Evolutionary conservation across 2,888 invertebrate species (phyloP).

Genomic region (Disparrhopalites patrizii): DNA sequence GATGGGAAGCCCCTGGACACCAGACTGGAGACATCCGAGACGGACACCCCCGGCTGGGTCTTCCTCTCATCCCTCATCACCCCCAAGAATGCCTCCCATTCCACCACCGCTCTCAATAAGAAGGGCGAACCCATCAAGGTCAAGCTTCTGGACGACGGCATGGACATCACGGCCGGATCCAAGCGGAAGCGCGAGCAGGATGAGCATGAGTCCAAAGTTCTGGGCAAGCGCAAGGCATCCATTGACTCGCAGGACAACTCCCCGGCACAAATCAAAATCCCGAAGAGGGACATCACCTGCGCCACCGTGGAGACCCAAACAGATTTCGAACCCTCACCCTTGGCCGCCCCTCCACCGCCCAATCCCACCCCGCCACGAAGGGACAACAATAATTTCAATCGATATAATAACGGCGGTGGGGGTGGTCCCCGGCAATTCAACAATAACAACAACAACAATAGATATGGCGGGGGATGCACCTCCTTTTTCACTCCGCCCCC

Average conservation of each 20-base stretch:
- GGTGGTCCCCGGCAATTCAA: no score
- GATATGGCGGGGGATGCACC: neutral
- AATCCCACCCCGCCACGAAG: neutral
- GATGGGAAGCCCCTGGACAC: neutral
- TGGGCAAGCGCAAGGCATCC: neutral
- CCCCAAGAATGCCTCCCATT: constrained; percentile 1
- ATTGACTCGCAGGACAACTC: neutral
- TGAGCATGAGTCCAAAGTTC: neutral
- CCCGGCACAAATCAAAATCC: neutral
- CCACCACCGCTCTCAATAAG: neutral
- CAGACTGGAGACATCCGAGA: neutral
- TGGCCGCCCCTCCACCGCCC: neutral
- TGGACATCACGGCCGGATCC: neutral
- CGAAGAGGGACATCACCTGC: neutral
- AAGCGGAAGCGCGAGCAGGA: constrained; percentile 4
- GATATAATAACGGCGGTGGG: neutral
- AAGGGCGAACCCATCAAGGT: constrained; percentile 12
- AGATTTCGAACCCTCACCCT: neutral
- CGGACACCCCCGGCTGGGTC: constrained; percentile 10
- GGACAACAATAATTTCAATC: neutral
- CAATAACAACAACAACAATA: neutral
- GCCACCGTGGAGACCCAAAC: neutral
- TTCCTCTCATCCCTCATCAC: constrained; percentile 4
- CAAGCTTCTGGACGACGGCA: neutral
- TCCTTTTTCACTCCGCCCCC: neutral